Evolutionary conservation across 1,140 invertebrate species (phyloP), one percentile per base, ranked within the genome.

Genomic region (Caenorhabditis briggsae): DNA sequence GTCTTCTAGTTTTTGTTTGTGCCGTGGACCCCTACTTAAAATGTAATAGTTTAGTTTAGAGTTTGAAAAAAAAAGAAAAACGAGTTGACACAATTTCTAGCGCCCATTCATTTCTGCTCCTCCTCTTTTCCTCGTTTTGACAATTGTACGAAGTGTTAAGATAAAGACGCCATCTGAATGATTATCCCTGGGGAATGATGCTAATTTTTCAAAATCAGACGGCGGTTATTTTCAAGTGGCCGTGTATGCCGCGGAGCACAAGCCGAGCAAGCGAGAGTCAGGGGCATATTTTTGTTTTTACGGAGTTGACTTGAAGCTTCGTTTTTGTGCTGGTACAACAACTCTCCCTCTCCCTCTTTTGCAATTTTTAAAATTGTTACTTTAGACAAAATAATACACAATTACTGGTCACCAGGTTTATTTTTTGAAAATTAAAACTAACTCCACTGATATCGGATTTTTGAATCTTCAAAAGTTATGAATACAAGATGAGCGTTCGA

Each of bases 151-250:
- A 78, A 78, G 70, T 78, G 70, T 78, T 78, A 78, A 78, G 70
- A 78, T 78, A 78, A 78, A 78, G 70, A 78, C 70, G 70, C 70
- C 70, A 78, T 78, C 70, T 78, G 70, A 78, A 78, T 78, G 46
- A 78, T 78, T 78, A 78, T 78, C 70, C 70, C 70, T 43, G 18
- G 70, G 70, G 70, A 78, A 78, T 78, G 70, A 78, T 78, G 70
- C 70, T 78, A 78, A 78, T 78, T 78, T 78, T 78, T 78, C 70
- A 78, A 78, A 78, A 78, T 78, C 70, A 78, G 70, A 20, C 70
- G 70, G 70, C 70, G 70, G 70, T 78, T 78, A 78, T 78, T 78
- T 78, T 78, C 70, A 78, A 78, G 70, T 78, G 70, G 70, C 70
- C 70, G 64, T 70, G 64, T 70, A 20, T 20, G 20, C 33, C 23